These are phyloP conservation scores for Synergus itoensis DNA, from an alignment of 2,888 invertebrate species.

Conservation along the genomic window DNA sequence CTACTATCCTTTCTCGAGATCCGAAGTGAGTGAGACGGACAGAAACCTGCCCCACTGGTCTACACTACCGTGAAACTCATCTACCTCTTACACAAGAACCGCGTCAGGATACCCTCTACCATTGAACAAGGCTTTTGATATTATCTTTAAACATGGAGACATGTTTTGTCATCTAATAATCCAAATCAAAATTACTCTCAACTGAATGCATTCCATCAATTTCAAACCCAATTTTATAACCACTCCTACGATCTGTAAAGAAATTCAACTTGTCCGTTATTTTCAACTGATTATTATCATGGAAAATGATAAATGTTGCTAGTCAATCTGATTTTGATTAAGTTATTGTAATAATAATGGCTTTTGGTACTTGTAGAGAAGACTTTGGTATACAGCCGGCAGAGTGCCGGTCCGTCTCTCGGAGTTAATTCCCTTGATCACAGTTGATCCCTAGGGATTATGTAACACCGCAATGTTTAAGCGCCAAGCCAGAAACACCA, in stretches of 20 bases:
- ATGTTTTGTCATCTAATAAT: constrained; percentile 2
- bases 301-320: neutral
- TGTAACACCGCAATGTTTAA: constrained; percentile 67
- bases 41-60: constrained; percentile 34
- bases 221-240: neutral
- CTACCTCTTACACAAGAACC: constrained; percentile 15
- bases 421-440: constrained; percentile 63
- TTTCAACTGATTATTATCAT: no score
- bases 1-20: constrained; percentile 20
- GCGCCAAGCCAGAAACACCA: constrained; percentile 60
- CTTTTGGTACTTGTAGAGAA: neutral
- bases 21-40: constrained; percentile 24
- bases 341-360: neutral
- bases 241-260: no score
- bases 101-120: neutral
- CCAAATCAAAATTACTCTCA: constrained; percentile 22
- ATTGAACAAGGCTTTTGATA: neutral
- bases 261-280: no score
- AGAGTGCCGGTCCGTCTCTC: constrained; percentile 59
- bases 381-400: neutral
- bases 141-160: neutral
- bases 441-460: constrained; percentile 65
- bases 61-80: constrained; percentile 5
- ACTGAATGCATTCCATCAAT: neutral
- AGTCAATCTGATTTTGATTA: neutral